These are phyloP conservation scores for Laothoe populi DNA, from an alignment of 2,888 invertebrate species.

Conservation along the genomic window DNA sequence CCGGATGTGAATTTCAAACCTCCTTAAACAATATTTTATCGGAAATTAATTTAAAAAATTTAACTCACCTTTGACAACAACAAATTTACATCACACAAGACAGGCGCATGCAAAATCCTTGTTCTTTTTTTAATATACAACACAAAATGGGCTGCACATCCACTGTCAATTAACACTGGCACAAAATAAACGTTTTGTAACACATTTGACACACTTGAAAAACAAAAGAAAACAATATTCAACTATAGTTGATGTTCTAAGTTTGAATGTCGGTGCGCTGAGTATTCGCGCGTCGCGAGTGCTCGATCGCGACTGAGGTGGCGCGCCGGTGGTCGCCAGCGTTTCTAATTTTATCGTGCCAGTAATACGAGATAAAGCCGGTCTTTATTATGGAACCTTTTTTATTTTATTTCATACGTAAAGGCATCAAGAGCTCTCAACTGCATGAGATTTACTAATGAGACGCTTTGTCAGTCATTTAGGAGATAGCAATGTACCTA, in stretches of 20 bases:
- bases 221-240: constrained; percentile 58
- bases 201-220: constrained; percentile 50
- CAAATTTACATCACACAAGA: constrained; percentile 54
- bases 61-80: constrained; percentile 61
- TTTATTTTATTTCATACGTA: constrained; percentile 60
- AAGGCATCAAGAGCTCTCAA: constrained; percentile 28
- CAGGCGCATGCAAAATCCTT: constrained; percentile 46
- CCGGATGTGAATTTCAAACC: constrained; percentile 30
- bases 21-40: constrained; percentile 1
- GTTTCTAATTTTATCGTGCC: constrained; percentile 81
- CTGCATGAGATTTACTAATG: constrained; percentile 30
- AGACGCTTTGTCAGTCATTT: constrained; percentile 27
- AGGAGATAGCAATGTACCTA: neutral
- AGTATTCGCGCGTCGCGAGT: constrained; percentile 53
- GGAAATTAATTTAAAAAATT: constrained; percentile 17
- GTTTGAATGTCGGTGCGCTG: constrained; percentile 45
- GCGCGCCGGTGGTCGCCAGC: constrained; percentile 52
- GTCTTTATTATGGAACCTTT: constrained; percentile 75
- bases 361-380: constrained; percentile 83
- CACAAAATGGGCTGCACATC: constrained; percentile 48
- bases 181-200: constrained; percentile 63
- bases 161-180: constrained; percentile 55
- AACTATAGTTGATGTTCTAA: constrained; percentile 37
- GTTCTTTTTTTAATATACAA: constrained; percentile 34
- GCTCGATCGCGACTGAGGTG: constrained; percentile 52